A percentile compares a stretch with the other conserved stretches of the same genome.
Conservation (phyloP, 2,797 vertebrate genomes). For the Bradypodion pumilum region DNA sequence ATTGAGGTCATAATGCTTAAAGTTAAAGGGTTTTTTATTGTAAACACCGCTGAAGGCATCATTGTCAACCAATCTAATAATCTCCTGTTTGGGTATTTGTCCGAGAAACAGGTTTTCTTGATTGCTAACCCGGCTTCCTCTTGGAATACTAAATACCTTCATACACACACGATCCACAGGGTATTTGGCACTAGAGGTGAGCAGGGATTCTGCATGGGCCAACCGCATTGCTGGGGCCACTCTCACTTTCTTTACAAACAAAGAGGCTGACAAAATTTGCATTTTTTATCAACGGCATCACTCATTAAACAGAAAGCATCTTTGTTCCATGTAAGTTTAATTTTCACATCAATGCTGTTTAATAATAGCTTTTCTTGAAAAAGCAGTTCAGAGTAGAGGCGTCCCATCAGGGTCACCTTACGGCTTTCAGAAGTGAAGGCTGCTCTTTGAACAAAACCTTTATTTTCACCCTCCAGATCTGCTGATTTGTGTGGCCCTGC, state of each 20-base stretch:
- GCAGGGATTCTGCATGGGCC: not conserved
- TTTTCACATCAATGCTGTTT: not conserved
- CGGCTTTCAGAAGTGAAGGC: not conserved
- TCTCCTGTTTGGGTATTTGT: not conserved
- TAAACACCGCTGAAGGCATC: not conserved
- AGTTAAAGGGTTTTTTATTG: no score
- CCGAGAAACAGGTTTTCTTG: not conserved
- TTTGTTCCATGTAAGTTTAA: not conserved
- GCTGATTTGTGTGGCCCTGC: not conserved
- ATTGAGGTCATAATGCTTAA: no score
- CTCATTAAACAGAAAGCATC: not conserved
- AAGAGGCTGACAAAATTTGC: not conserved
- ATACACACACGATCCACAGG: not conserved
- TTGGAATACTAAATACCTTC: not conserved
- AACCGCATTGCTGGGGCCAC: not conserved
- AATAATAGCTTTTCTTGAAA: not conserved
- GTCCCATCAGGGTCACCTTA: not conserved
- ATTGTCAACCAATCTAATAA: not conserved
- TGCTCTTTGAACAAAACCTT: no score
- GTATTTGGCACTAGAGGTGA: not conserved
- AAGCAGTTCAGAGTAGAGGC: not conserved
- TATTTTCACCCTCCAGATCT: not conserved
- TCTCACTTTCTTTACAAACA: not conserved
- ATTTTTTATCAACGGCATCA: no score
- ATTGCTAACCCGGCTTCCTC: not conserved